Evolutionary conservation across 2,888 invertebrate species (phyloP).

Genomic region (Dolomedes plantarius): DNA sequence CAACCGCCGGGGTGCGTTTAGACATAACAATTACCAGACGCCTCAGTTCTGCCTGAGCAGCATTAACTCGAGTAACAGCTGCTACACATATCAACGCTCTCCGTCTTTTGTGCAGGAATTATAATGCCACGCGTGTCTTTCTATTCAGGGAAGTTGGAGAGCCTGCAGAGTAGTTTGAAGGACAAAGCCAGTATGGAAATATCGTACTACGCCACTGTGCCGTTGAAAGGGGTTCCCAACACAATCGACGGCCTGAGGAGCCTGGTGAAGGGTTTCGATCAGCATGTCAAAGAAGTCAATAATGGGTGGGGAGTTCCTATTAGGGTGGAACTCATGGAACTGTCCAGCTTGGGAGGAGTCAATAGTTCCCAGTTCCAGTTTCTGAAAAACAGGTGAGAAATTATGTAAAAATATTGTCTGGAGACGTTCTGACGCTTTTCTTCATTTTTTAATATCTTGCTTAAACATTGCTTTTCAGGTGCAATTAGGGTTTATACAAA

Average conservation of each 20-base stretch:
- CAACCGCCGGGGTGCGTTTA: too few relatives aligned
- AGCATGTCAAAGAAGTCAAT: slow-evolving; percentile 64
- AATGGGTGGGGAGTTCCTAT: slow-evolving; percentile 63
- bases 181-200: slow-evolving; percentile 68
- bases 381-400: slow-evolving; percentile 57
- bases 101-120: too few relatives aligned
- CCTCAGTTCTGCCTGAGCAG: neutral
- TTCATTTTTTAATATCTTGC: too few relatives aligned
- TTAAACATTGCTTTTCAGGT: too few relatives aligned
- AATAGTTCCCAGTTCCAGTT: slow-evolving; percentile 58
- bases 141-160: slow-evolving; percentile 51
- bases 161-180: slow-evolving; percentile 37
- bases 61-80: neutral
- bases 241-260: slow-evolving; percentile 63
- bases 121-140: neutral
- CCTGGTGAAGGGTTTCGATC: slow-evolving; percentile 52
- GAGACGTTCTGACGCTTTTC: too few relatives aligned
- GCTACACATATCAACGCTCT: too few relatives aligned
- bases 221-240: slow-evolving; percentile 63
- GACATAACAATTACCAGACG: too few relatives aligned
- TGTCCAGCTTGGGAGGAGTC: slow-evolving; percentile 27
- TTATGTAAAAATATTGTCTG: too few relatives aligned
- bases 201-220: slow-evolving; percentile 69
- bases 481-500: too few relatives aligned
- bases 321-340: slow-evolving; percentile 65